These are phyloP conservation scores for Mustela nigripes DNA, from an alignment of 2,113 vertebrate genomes.

Conservation along the genomic window DNA sequence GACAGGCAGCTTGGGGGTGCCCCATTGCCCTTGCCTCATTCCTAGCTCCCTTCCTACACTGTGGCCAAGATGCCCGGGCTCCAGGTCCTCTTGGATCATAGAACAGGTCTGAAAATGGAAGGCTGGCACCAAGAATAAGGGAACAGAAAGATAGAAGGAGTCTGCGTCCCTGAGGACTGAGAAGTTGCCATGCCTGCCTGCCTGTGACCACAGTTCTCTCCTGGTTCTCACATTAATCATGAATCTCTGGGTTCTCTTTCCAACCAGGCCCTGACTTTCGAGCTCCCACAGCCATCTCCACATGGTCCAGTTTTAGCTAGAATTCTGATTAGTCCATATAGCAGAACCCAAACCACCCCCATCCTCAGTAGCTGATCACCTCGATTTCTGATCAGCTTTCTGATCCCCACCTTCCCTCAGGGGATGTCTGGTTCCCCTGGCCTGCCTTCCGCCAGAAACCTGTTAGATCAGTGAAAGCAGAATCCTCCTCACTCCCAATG, in stretches of 20 bases:
- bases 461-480: not conserved
- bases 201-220: not conserved
- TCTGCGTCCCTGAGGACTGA: not conserved
- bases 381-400: not conserved
- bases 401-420: not conserved
- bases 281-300: not conserved
- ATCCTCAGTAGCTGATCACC: not conserved
- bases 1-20: not conserved
- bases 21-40: not conserved
- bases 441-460: not conserved
- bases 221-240: not conserved
- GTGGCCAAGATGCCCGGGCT: not conserved
- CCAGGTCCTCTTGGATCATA: not conserved
- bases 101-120: slow-evolving; percentile 21
- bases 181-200: not conserved
- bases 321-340: not conserved
- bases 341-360: not conserved
- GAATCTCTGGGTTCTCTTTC: not conserved
- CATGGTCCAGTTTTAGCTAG: not conserved
- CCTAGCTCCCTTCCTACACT: not conserved
- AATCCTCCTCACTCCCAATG: not conserved
- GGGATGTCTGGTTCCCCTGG: not conserved
- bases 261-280: not conserved
- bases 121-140: not conserved
- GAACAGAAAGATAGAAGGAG: not conserved